Conservation (phyloP, 2,888 invertebrate genomes). For the Volucella zonaria region DNA sequence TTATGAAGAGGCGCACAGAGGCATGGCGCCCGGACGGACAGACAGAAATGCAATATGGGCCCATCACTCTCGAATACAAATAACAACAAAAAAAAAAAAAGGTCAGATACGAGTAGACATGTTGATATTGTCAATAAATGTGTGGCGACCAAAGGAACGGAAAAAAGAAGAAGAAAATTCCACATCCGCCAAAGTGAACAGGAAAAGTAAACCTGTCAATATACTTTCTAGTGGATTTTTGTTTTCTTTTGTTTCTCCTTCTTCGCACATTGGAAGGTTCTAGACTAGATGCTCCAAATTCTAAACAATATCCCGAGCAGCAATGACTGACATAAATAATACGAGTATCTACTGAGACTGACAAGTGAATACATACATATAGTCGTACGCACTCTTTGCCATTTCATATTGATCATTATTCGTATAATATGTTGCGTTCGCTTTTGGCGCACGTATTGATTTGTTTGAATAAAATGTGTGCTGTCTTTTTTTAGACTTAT, state of each 20-base stretch:
- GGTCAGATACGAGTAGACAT: constrained; percentile 12
- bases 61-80: constrained; percentile 16
- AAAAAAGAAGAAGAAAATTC: constrained; percentile 34
- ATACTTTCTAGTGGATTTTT: constrained; percentile 49
- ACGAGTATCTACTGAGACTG: background rate
- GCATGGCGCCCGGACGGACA: background rate
- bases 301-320: constrained; percentile 40
- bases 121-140: constrained; percentile 58
- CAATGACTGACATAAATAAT: constrained; percentile 56
- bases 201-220: constrained; percentile 9
- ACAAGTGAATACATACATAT: background rate
- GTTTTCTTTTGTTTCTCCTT: constrained; percentile 6
- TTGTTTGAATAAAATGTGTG: constrained; percentile 3
- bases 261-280: constrained; percentile 53
- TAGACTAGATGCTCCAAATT: constrained; percentile 49
- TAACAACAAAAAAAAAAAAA: constrained; percentile 13
- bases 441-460: constrained; percentile 20
- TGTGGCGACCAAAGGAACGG: background rate
- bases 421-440: constrained; percentile 31
- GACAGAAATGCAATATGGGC: constrained; percentile 11
- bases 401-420: constrained; percentile 64
- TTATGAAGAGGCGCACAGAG: background rate
- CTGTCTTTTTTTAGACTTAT: background rate
- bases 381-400: background rate
- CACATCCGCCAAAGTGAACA: constrained; percentile 65